Evolutionary conservation across 1,140 invertebrate genomes (phyloP).

Genomic region (Pseudomyrmex gracilis): DNA sequence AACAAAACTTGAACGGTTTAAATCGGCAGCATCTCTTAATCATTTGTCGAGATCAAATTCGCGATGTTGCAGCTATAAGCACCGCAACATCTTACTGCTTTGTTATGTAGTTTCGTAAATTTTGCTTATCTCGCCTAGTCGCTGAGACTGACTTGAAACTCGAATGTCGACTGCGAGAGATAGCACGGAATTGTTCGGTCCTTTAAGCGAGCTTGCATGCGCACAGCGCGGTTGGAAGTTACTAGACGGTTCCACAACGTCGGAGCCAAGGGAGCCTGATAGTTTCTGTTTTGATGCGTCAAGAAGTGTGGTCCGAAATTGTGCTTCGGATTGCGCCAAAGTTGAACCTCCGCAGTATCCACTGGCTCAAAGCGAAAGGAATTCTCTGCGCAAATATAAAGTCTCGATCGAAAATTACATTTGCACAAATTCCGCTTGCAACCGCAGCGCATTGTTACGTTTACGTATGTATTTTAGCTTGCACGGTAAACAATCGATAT

Average conservation of each 20-base stretch:
- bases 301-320: conserved; percentile 40
- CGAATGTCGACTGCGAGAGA: conserved; percentile 64
- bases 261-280: conserved; percentile 27
- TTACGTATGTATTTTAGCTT: not conserved
- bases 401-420: conserved; percentile 45
- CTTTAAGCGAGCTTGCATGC: conserved; percentile 66
- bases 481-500: not conserved
- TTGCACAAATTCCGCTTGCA: not conserved
- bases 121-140: conserved; percentile 66
- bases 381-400: not conserved
- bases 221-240: conserved; percentile 68
- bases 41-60: conserved; percentile 3
- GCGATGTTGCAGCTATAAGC: conserved; percentile 1
- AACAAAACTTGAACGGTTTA: not conserved
- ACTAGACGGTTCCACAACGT: conserved; percentile 57
- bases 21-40: not conserved
- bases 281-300: conserved; percentile 66
- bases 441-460: not conserved
- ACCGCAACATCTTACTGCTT: conserved; percentile 31
- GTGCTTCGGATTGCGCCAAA: conserved; percentile 62
- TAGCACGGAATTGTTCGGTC: conserved; percentile 70
- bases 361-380: conserved; percentile 36
- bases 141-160: conserved; percentile 65
- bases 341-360: conserved; percentile 55
- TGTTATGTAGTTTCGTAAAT: conserved; percentile 60